phyloP scores from a whole-genome alignment of 2,888 invertebrate genomes.

The Philaethria dido region DNA sequence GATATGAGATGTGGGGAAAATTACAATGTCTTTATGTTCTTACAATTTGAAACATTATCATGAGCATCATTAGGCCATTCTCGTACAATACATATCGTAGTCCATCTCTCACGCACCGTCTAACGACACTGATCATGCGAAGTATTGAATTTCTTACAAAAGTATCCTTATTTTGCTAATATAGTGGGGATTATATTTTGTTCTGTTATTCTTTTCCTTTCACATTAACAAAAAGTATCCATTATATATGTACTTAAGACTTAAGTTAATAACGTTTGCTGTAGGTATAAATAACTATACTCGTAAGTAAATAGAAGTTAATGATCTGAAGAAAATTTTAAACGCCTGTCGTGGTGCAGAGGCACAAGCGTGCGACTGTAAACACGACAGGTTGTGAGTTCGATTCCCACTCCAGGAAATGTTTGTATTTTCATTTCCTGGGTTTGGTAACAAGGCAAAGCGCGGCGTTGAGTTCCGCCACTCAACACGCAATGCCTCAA shows the following conservation, averaged over 20 bases:
- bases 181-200: neutral
- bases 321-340: no score
- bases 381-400: no score
- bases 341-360: no score
- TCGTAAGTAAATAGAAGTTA: neutral
- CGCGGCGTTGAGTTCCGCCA: no score
- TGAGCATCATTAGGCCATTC: conserved; percentile 48
- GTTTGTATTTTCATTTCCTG: no score
- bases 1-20: conserved; percentile 15
- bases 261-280: neutral
- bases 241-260: neutral
- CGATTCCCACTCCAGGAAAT: no score
- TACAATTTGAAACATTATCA: conserved; percentile 37
- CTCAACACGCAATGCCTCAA: no score
- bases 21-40: conserved; percentile 22
- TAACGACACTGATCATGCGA: conserved; percentile 61
- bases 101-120: conserved; percentile 51
- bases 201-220: neutral
- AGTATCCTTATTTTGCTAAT: conserved; percentile 33
- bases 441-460: no score
- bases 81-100: conserved; percentile 53
- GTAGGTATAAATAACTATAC: no score
- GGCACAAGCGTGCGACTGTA: no score
- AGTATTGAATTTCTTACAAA: conserved; percentile 37
- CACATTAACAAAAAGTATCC: neutral